Base-by-base conservation (phyloP, 2,113 vertebrate genomes). In the Aegithalos caudatus region DNA sequence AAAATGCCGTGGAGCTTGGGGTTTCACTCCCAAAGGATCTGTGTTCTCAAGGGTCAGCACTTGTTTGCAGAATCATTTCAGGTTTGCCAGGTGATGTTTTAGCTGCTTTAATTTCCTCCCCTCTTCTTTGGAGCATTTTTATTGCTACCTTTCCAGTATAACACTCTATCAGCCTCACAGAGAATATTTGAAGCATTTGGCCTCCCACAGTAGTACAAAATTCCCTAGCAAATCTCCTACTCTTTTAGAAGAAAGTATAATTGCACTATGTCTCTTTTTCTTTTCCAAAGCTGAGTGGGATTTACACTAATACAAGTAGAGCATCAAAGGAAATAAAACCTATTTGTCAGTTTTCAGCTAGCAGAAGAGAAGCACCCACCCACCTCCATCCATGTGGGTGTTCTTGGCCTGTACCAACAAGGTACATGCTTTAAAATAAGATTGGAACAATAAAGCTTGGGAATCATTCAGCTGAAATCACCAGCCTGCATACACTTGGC, bases 401-500 rank as follows among this genome's bases (percentile, higher is more conserved):
- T 97, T 95, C 73, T 96, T 96, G 96, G 98, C 92, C 96, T 97
- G 93, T 96, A 96, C 72, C 93, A 96, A 65, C 80, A 95, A 97
- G 95, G 95, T 97, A 64, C 90, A 85, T 19, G 21, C 94, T 74
- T 98, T 97, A 94, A 95, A 97, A 97, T 96, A 97, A 95, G 94
- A 94, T 86, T 97, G 92, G 86, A 96, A 97, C 92, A 97, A 97
- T 97, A 97, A 95, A 86, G 94, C 86, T 77, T 77, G 87, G 56
- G 70, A 97, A 97, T 95, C 93, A 61, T 97, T 97, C 92, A 96
- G 95, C 97, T 97, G 97, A 97, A 97, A 96, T 97, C 95, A 97
- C 91, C 96, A 91, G 89, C 82, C 96, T 96, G 96, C 95, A 81
- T 87, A 79, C 61, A 79, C 88, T 97, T 98, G 97, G 96, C 97